Percentiles rank a stretch among this genome's conserved stretches.
Conservation (phyloP, 2,888 invertebrate species). For the Caenorhabditis virilis region DNA sequence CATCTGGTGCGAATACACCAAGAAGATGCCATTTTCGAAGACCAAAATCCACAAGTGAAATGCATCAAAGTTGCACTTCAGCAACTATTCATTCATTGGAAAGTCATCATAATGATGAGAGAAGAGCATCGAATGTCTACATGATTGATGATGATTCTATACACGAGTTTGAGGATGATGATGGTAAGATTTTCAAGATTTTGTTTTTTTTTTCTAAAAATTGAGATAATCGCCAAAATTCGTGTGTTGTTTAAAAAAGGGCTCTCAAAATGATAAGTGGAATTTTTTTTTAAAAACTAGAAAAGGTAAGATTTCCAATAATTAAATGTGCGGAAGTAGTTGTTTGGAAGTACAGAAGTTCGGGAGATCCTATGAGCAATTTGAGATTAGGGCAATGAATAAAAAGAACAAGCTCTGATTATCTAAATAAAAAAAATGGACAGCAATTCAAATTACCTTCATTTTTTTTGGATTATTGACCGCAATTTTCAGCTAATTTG, state of each 20-base stretch:
- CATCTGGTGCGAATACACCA: conserved; percentile 58
- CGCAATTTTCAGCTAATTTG: too few species aligned
- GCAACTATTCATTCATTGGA: conserved; percentile 64
- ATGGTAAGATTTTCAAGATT: conserved; percentile 30
- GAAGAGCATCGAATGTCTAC: conserved; percentile 62
- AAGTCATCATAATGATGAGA: conserved; percentile 37
- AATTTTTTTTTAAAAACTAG: too few species aligned
- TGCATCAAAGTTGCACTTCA: conserved; percentile 61
- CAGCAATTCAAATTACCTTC: too few species aligned
- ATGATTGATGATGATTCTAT: conserved; percentile 66
- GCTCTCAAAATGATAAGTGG: too few species aligned
- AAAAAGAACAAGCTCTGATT: too few species aligned
- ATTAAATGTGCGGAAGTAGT: neutral
- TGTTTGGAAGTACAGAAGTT: too few species aligned
- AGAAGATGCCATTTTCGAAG: conserved; percentile 50
- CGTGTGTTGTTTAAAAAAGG: neutral
- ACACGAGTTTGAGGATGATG: conserved; percentile 67
- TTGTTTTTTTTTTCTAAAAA: neutral
- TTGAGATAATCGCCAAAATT: neutral
- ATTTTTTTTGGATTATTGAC: too few species aligned
- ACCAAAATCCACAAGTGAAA: conserved; percentile 61
- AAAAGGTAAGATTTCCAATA: too few species aligned
- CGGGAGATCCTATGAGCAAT: too few species aligned
- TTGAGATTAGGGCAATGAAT: too few species aligned
- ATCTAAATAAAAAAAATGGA: too few species aligned